Evolutionary conservation across 2,888 invertebrate species (phyloP), one percentile per base, ranked within the genome.

Genomic region (Hoplodrina blanda): DNA sequence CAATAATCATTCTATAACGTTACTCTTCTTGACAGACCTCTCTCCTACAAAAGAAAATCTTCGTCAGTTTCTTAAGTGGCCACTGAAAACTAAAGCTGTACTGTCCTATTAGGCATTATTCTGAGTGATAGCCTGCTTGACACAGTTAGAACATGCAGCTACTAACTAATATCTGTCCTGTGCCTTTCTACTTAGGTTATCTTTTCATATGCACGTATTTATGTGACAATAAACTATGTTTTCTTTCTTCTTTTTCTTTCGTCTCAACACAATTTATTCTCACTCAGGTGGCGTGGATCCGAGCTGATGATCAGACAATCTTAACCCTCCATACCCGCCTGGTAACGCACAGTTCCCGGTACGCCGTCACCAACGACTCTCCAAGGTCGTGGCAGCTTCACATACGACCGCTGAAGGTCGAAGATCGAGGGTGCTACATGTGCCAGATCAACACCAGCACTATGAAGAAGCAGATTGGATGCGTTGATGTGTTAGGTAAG

Each of bases 361-460:
- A 97, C 85, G 96, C 97, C 17, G 97, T 98, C 76, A 97, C 97
- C 70, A 96, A 97, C 89, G 98, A 98, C 91, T 97, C 97, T 11
- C 97, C 97, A 41, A 96, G 96, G 73, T 97, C 97, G 50, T 98
- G 98, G 98, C 97, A 97, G 88, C 96, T 98, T 50, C 97, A 97
- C 89, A 97, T 98, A 82, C 92, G 97, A 59, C 97, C 97, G 63
- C 95, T 98, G 81, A 97, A 97, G 92, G 97, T 97, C 81, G 96
- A 97, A 63, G 98, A 98, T 90, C 96, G 97, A 72, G 98, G 98
- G 11, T 98, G 98, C 87, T 98, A 98, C 91, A 98, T 98, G 97
- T 98, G 98, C 89, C 98, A 98, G 93, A 97, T 98, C 82, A 98
- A 98, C 91, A 98, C 98, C 4, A 97, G 96, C 78, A 97, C 97